These are phyloP conservation scores for Halichoerus grypus DNA, from an alignment of 2,113 vertebrate species.

Conservation along the genomic window DNA sequence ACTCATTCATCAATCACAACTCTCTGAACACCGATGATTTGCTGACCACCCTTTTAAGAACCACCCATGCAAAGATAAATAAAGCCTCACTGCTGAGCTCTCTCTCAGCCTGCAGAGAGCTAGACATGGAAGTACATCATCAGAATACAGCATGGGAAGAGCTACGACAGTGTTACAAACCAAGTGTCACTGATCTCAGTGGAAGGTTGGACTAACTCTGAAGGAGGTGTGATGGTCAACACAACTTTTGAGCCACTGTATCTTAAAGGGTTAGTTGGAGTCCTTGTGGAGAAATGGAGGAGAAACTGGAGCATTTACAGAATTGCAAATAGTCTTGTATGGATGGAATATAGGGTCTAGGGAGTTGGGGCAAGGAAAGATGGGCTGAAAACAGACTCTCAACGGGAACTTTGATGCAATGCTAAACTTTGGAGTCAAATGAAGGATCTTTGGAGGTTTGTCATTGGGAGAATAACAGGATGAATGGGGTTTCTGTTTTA, in stretches of 20 bases:
- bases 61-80: background rate
- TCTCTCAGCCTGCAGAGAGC: background rate
- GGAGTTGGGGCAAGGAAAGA: background rate
- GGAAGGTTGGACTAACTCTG: background rate
- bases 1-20: background rate
- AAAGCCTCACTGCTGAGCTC: background rate
- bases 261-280: background rate
- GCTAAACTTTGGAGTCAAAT: background rate
- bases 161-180: background rate
- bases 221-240: background rate
- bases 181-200: background rate
- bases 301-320: background rate
- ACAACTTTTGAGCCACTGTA: background rate
- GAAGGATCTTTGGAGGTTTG: background rate
- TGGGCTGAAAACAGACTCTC: background rate
- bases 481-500: slow-evolving; percentile 4
- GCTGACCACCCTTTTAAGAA: background rate
- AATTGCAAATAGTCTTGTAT: background rate
- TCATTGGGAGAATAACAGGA: background rate
- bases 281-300: background rate
- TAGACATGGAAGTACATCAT: background rate
- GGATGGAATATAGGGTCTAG: background rate
- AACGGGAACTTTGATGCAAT: background rate
- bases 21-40: background rate
- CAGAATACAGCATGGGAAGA: background rate